A percentile compares a stretch with the other conserved stretches of the same genome.
These are phyloP conservation scores for Orthosia gracilis DNA, from an alignment of 2,888 invertebrate species.

Conservation along the genomic window DNA sequence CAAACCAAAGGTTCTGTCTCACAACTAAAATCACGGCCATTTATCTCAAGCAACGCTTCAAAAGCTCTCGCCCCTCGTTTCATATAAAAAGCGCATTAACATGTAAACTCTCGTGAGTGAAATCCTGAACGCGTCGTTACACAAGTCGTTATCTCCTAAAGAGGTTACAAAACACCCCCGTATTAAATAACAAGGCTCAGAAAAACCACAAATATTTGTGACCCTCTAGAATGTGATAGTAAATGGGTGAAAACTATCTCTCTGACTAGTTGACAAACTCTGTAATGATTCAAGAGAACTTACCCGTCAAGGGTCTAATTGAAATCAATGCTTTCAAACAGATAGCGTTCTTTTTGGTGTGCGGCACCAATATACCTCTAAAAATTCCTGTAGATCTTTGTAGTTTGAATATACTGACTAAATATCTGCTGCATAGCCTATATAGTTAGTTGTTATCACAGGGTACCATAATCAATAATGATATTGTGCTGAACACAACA, in stretches of 20 bases:
- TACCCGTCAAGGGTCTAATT: constrained; percentile 1
- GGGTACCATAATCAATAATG: too few species aligned
- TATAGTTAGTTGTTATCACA: too few species aligned
- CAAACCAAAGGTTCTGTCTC: neutral
- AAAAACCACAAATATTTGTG: constrained; percentile 2
- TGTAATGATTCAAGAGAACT: constrained; percentile 13
- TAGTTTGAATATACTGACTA: too few species aligned
- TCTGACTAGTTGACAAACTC: neutral
- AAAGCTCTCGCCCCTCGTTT: constrained; percentile 21
- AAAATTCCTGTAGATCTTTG: neutral
- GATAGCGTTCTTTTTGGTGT: neutral
- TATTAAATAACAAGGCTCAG: neutral
- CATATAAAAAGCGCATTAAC: constrained; percentile 48
- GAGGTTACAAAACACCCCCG: constrained; percentile 19
- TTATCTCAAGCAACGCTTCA: constrained; percentile 1
- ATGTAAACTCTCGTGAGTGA: constrained; percentile 44
- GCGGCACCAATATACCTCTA: neutral
- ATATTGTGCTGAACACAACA: too few species aligned
- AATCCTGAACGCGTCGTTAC: constrained; percentile 48
- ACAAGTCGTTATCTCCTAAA: constrained; percentile 47
- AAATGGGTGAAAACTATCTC: neutral
- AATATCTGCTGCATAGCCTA: too few species aligned
- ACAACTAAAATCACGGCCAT: constrained; percentile 11
- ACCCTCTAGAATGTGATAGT: neutral
- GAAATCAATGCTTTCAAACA: constrained; percentile 21